These are phyloP conservation scores for Hoplias malabaricus DNA, from an alignment of 2,113 vertebrate species.

Conservation along the genomic window DNA sequence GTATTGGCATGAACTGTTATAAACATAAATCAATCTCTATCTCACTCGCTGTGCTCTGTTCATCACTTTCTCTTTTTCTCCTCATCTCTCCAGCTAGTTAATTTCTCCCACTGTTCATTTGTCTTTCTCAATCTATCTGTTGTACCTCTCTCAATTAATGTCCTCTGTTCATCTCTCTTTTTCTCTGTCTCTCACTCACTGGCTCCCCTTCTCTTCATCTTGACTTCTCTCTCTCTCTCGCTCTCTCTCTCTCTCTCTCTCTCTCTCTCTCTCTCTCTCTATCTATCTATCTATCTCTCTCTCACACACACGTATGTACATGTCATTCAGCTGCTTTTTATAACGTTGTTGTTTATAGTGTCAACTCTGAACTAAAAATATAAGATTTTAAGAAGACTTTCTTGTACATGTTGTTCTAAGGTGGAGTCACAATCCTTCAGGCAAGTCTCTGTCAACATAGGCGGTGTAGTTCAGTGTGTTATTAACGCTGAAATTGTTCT, in stretches of 20 bases:
- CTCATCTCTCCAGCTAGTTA: too few relatives aligned
- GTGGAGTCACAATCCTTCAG: background rate
- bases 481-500: background rate
- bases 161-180: conserved; percentile 61
- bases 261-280: conserved; percentile 47
- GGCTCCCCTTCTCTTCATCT: conserved; percentile 61
- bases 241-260: conserved; percentile 59
- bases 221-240: too few relatives aligned
- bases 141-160: too few relatives aligned
- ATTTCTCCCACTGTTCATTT: too few relatives aligned
- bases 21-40: too few relatives aligned
- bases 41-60: too few relatives aligned
- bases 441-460: background rate
- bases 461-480: background rate
- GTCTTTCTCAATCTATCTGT: too few relatives aligned
- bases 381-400: background rate
- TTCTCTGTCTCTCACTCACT: conserved; percentile 55
- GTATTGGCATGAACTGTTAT: too few relatives aligned
- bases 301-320: background rate
- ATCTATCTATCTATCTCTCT: too few relatives aligned
- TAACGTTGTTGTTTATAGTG: background rate
- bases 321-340: background rate
- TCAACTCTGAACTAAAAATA: conserved; percentile 18
- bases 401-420: background rate
- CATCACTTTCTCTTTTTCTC: too few relatives aligned